phyloP scores from a whole-genome alignment of 2,113 vertebrate genomes.

The Phrynosoma blainvillii region DNA sequence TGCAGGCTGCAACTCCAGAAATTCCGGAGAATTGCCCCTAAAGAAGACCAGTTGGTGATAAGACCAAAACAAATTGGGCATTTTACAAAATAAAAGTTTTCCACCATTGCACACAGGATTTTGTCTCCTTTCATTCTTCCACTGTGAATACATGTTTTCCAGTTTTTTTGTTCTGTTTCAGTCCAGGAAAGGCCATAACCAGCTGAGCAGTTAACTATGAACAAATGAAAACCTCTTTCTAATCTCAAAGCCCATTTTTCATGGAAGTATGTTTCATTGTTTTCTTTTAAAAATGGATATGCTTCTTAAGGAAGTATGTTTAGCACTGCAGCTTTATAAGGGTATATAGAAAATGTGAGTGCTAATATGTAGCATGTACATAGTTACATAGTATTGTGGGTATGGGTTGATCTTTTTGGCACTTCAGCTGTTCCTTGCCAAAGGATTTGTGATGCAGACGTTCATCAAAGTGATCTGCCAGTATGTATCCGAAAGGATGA shows the following conservation, averaged over 20 bases:
- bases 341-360: background rate
- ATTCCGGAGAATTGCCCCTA: too few relatives aligned
- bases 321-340: background rate
- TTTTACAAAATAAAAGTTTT: too few relatives aligned
- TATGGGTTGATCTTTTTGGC: slow-evolving; percentile 59
- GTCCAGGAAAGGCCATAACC: too few relatives aligned
- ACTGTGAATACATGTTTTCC: too few relatives aligned
- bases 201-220: background rate
- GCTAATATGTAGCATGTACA: slow-evolving; percentile 29
- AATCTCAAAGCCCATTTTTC: background rate
- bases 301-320: background rate
- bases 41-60: too few relatives aligned
- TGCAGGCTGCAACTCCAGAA: too few relatives aligned
- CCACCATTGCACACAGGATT: too few relatives aligned
- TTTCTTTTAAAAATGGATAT: background rate
- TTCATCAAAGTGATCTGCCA: background rate
- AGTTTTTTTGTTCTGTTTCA: too few relatives aligned
- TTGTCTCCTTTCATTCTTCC: too few relatives aligned
- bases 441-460: slow-evolving; percentile 64
- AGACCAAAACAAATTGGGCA: too few relatives aligned
- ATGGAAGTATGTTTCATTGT: background rate
- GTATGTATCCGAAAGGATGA: background rate
- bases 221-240: too few relatives aligned
- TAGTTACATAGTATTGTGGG: slow-evolving; percentile 51
- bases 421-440: slow-evolving; percentile 58